Conservation (phyloP, 2,888 invertebrate genomes). For the Lycocerus yunnanus region DNA sequence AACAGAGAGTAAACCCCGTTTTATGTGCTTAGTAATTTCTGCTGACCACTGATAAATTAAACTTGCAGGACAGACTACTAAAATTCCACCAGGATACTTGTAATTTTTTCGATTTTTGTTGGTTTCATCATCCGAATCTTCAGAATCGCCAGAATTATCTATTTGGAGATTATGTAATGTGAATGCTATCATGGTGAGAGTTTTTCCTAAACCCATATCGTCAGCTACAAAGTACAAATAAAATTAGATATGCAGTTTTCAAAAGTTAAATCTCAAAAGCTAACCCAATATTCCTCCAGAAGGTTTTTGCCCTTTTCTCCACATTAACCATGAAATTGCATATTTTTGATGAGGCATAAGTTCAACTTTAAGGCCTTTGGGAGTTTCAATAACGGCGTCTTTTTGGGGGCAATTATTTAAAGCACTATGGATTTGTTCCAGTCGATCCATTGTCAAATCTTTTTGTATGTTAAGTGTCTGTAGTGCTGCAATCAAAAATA, state of each 20-base stretch:
- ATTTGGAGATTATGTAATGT: slow-evolving; percentile 63
- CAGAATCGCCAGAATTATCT: slow-evolving; percentile 46
- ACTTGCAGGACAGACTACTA: slow-evolving; percentile 93
- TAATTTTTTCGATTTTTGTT: slow-evolving; percentile 16
- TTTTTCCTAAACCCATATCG: slow-evolving; percentile 84
- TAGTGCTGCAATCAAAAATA: slow-evolving; percentile 61
- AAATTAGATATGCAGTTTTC: no score
- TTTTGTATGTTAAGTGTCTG: slow-evolving; percentile 71
- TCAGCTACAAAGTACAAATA: slow-evolving; percentile 60
- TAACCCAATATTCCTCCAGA: slow-evolving; percentile 84
- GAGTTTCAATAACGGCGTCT: slow-evolving; percentile 62
- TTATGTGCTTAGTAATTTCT: slow-evolving; percentile 72
- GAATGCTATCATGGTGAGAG: slow-evolving; percentile 80
- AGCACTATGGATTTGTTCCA: slow-evolving; percentile 73
- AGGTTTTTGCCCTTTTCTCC: slow-evolving; percentile 89
- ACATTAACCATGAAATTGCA: slow-evolving; percentile 85
- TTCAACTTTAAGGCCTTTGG: slow-evolving; percentile 64
- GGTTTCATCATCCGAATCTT: slow-evolving; percentile 42
- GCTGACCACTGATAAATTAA: slow-evolving; percentile 88
- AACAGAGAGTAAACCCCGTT: slow-evolving; percentile 65
- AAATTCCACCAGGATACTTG: slow-evolving; percentile 65
- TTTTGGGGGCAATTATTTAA: slow-evolving; percentile 72
- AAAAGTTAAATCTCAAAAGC: neutral
- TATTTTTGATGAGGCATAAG: slow-evolving; percentile 87
- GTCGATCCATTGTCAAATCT: slow-evolving; percentile 70